Conservation (phyloP, 2,113 vertebrate species). For the Ailurus styani region DNA sequence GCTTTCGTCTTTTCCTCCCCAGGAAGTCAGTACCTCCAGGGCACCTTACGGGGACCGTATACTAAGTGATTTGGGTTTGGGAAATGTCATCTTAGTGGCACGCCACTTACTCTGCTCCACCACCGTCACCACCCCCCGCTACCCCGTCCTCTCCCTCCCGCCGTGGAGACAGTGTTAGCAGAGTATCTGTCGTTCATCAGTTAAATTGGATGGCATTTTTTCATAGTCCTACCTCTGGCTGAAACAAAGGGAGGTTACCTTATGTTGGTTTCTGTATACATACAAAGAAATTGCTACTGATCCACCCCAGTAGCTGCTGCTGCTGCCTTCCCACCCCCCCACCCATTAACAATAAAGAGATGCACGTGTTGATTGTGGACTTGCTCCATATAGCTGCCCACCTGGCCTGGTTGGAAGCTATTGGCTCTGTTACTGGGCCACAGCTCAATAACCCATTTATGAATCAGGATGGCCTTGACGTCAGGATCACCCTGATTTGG, state of each 20-base stretch:
- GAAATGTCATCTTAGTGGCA: conserved; percentile 38
- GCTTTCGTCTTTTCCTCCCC: conserved; percentile 37
- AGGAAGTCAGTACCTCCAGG: conserved; percentile 48
- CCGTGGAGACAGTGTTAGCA: not conserved
- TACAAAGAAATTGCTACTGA: conserved; percentile 28
- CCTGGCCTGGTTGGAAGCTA: not conserved
- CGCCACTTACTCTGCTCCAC: not conserved
- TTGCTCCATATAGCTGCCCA: not conserved
- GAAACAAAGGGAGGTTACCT: conserved; percentile 29
- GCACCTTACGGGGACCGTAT: conserved; percentile 41
- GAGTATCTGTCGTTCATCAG: conserved; percentile 18
- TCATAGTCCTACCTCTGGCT: conserved; percentile 26
- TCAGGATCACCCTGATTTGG: not conserved
- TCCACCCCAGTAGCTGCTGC: not conserved
- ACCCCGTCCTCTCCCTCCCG: not conserved
- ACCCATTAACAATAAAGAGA: conserved; percentile 30
- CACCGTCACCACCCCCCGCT: not conserved
- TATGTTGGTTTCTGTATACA: conserved; percentile 20
- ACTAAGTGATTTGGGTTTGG: conserved; percentile 33
- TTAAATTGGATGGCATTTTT: not conserved
- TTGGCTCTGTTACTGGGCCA: conserved; percentile 13
- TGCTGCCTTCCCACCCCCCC: too few species aligned
- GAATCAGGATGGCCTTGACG: conserved; percentile 6
- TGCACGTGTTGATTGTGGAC: not conserved
- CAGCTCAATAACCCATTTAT: conserved; percentile 26